Percentiles rank a stretch among this genome's conserved stretches.
These are phyloP conservation scores for Neomonachus schauinslandi DNA, from an alignment of 2,113 vertebrate species.

Conservation along the genomic window DNA sequence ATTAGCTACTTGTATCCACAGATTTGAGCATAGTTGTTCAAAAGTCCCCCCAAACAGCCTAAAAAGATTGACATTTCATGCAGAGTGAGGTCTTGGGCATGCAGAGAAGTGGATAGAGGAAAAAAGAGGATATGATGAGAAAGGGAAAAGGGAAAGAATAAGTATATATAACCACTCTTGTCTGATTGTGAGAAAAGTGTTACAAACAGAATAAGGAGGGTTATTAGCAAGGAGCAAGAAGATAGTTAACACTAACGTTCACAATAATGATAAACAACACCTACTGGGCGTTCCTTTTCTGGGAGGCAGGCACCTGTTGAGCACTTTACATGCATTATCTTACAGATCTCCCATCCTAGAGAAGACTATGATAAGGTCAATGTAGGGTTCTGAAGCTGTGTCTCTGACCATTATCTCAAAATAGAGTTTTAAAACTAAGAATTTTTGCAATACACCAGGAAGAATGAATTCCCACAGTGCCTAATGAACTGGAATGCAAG, in stretches of 20 bases:
- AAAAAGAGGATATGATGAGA: not conserved
- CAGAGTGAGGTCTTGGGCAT: not conserved
- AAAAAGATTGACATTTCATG: not conserved
- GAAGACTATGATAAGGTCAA: not conserved
- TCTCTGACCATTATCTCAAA: not conserved
- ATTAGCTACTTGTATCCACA: slow-evolving; percentile 2
- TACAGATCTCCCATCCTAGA: not conserved
- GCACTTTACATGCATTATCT: not conserved
- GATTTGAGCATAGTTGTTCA: not conserved
- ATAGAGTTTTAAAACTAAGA: not conserved
- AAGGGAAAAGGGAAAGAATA: not conserved
- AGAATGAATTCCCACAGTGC: not conserved
- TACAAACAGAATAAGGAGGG: not conserved
- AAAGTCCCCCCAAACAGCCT: not conserved
- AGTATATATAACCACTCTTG: not conserved
- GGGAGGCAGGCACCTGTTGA: not conserved
- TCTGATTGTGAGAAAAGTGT: not conserved
- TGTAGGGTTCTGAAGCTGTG: not conserved
- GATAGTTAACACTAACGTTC: not conserved
- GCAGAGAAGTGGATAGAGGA: not conserved
- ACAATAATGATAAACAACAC: not conserved
- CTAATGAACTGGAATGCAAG: not conserved
- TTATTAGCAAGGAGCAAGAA: not conserved
- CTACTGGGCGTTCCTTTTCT: not conserved
- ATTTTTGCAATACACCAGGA: not conserved